These are phyloP conservation scores for Holcopasites calliopsidis DNA, from an alignment of 1,140 invertebrate genomes.

Conservation along the genomic window DNA sequence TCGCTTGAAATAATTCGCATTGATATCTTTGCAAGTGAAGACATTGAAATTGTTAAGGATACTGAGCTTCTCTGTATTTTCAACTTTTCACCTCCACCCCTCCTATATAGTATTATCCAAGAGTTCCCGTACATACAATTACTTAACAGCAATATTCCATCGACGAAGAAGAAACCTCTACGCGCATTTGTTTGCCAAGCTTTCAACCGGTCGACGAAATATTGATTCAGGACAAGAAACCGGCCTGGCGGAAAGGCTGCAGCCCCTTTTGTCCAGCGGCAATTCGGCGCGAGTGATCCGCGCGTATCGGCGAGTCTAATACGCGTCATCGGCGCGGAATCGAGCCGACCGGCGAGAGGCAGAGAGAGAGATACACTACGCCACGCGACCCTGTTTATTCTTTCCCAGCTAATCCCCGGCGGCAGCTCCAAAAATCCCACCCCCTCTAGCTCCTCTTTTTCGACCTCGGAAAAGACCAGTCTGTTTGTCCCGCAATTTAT, in stretches of 20 bases:
- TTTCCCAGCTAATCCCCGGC: constrained; percentile 61
- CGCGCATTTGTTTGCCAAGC: constrained; percentile 41
- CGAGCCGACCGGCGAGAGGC: constrained; percentile 32
- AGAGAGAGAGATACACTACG: constrained; percentile 30
- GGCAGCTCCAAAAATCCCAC: neutral
- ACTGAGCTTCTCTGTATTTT: too few relatives aligned
- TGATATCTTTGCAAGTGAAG: too few relatives aligned
- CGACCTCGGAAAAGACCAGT: constrained; percentile 15
- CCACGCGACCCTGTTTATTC: constrained; percentile 68
- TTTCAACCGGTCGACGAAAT: constrained; percentile 45
- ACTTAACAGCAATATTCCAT: constrained; percentile 22
- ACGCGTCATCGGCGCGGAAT: constrained; percentile 41
- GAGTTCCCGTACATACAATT: constrained; percentile 27
- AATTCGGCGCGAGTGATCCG: neutral
- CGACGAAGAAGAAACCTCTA: neutral
- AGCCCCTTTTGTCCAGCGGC: neutral
- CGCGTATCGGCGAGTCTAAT: constrained; percentile 29
- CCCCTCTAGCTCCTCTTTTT: too few relatives aligned
- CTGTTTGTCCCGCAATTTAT: constrained; percentile 48
- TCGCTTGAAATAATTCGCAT: too few relatives aligned
- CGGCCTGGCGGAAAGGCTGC: constrained; percentile 14
- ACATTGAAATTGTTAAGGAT: too few relatives aligned
- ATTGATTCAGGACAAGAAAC: constrained; percentile 45
- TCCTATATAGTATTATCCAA: too few relatives aligned
- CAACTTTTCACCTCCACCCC: too few relatives aligned